Evolutionary conservation across 2,113 vertebrate genomes (phyloP), one percentile per base, ranked within the genome.

Genomic region (Aviceda subcristata): DNA sequence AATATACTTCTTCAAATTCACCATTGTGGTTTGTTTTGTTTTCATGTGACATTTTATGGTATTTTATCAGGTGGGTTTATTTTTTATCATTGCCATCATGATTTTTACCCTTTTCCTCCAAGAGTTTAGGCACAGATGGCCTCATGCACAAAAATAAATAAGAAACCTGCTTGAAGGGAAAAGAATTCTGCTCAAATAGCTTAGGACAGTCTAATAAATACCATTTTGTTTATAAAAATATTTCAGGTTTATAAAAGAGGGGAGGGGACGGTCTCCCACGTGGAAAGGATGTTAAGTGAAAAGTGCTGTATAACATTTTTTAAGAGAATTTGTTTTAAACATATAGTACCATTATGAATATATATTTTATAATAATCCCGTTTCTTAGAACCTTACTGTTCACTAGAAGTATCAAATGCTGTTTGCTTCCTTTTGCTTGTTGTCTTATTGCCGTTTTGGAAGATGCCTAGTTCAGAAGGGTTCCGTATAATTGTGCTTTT

Each of bases 401-500:
- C 74, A 17, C 88, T 86, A 83, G 71, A 92, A 93, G 45, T 95
- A 95, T 63, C 94, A 95, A 97, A 95, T 13, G 11, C 53, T 86
- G 68, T 62, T 46, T 43, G 6, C 75, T 63, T 88, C 66, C 86
- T 57, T 74, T 36, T 30, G 32, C 74, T 59, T 27, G 82, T 45
- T 82, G 80, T 68, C 96, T 97, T 98, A 97, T 98, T 92, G 92
- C 97, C 73, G 0, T 62, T 57, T 55, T 66, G 96, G 94, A 48
- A 90, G 92, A 62, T 67, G 93, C 86, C 99, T 98, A 99, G 97
- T 99, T 99, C 88, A 99, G 98, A 95, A 99, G 98, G 29, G 99
- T 99, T n/a, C 99, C 99, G 0, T 99, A 99, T 59, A 99, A 96
- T 98, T 99, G 99, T 91, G 99, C 99, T 98, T 99, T 99, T 84